Evolutionary conservation across 2,888 invertebrate genomes (phyloP).

Genomic region (Morpho helenor): DNA sequence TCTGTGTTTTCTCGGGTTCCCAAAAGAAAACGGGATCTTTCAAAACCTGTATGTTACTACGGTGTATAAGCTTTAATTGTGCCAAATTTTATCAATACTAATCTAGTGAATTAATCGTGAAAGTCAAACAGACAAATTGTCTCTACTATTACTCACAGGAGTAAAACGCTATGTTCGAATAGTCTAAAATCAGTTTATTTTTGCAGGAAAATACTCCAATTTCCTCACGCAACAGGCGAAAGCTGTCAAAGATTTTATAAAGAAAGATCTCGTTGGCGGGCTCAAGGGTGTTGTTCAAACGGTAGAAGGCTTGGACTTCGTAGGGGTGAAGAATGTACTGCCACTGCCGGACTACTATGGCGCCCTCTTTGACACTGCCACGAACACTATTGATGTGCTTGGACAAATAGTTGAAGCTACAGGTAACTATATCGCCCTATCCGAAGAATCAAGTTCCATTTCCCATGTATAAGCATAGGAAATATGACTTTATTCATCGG

Average conservation of each 20-base stretch:
- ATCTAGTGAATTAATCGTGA: no score
- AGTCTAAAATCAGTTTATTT: not conserved
- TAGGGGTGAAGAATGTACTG: constrained; percentile 40
- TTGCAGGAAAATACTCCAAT: constrained; percentile 57
- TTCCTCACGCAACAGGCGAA: constrained; percentile 52
- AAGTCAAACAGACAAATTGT: no score
- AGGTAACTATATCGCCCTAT: constrained; percentile 43
- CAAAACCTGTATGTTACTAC: no score
- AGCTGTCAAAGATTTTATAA: constrained; percentile 57
- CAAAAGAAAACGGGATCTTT: no score
- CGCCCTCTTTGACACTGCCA: constrained; percentile 49
- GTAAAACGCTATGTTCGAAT: not conserved
- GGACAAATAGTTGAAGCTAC: constrained; percentile 80
- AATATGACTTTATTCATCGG: no score
- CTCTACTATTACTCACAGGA: no score
- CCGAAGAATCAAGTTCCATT: no score
- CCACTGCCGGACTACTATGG: constrained; percentile 60
- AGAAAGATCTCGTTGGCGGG: constrained; percentile 62
- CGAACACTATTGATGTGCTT: constrained; percentile 63
- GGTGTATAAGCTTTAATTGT: no score
- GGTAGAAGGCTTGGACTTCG: constrained; percentile 47
- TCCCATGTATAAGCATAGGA: no score
- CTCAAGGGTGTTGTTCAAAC: constrained; percentile 49
- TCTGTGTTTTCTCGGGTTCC: no score
- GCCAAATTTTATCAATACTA: no score